Evolutionary conservation across 2,888 invertebrate genomes (phyloP).

Genomic region (Mamestra brassicae): DNA sequence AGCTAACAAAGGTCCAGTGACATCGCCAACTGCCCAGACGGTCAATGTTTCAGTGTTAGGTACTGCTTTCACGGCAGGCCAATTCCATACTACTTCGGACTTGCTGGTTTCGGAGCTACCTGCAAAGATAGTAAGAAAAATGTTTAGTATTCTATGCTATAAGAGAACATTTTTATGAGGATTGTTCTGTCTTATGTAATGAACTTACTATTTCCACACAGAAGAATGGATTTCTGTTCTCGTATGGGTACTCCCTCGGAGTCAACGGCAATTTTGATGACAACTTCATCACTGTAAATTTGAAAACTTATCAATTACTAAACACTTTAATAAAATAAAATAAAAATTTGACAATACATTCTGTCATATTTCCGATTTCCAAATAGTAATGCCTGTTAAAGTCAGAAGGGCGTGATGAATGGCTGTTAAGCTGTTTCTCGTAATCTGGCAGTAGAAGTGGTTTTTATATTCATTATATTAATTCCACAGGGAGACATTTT

Average conservation of each 20-base stretch:
- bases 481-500: no score
- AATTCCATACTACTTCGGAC: conserved; percentile 78
- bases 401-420: no score
- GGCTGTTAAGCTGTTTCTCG: no score
- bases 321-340: no score
- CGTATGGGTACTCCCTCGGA: conserved; percentile 94
- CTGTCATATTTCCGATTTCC: no score
- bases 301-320: no score
- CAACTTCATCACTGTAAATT: conserved; percentile 90
- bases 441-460: no score
- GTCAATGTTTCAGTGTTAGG: conserved; percentile 92
- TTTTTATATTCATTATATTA: no score
- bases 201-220: conserved; percentile 92
- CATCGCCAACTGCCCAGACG: conserved; percentile 92
- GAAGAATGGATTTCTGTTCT: conserved; percentile 92
- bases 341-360: no score
- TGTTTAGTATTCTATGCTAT: no score
- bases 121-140: conserved; percentile 2
- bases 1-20: conserved; percentile 92
- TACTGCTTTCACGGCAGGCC: conserved; percentile 83
- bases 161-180: not conserved
- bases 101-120: conserved; percentile 67
- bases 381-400: no score
- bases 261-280: conserved; percentile 92
- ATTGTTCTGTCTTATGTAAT: not conserved